Conservation (phyloP, 2,888 invertebrate genomes). For the Ferrisia virgata region DNA sequence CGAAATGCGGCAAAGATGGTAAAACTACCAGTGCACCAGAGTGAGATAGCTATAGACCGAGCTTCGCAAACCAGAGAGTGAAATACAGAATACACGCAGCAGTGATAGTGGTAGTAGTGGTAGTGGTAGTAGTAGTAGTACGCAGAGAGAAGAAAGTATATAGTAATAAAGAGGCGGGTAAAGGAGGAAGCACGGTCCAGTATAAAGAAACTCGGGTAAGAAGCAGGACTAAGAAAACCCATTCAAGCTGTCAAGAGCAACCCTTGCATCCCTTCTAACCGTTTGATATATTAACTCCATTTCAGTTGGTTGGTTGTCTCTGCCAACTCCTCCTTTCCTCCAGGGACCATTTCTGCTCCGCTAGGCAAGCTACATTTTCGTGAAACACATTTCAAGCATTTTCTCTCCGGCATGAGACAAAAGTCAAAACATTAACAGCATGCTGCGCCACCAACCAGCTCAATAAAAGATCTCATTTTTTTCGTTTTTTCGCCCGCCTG, state of each 20-base stretch:
- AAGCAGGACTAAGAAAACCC: slow-evolving; percentile 51
- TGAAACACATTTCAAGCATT: slow-evolving; percentile 42
- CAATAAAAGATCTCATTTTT: slow-evolving; percentile 39
- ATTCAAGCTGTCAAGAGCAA: slow-evolving; percentile 54
- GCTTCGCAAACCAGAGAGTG: background rate
- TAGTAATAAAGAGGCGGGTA: slow-evolving; percentile 30
- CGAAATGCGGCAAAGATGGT: background rate
- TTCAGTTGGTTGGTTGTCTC: slow-evolving; percentile 45
- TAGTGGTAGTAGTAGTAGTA: too few relatives aligned
- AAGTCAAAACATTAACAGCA: slow-evolving; percentile 44
- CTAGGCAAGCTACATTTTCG: slow-evolving; percentile 44
- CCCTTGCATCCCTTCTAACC: slow-evolving; percentile 45
- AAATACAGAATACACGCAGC: too few relatives aligned
- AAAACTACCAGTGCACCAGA: background rate
- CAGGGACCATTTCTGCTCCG: slow-evolving; percentile 43
- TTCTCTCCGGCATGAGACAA: slow-evolving; percentile 42
- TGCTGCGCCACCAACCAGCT: slow-evolving; percentile 42
- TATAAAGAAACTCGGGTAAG: slow-evolving; percentile 54
- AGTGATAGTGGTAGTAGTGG: too few relatives aligned
- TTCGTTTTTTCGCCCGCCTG: slow-evolving; percentile 33
- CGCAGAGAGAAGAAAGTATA: slow-evolving; percentile 35
- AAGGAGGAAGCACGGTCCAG: slow-evolving; percentile 41
- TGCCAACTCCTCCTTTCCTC: slow-evolving; percentile 44
- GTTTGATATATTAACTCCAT: slow-evolving; percentile 45
- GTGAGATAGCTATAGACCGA: background rate